Evolutionary conservation across 2,888 invertebrate genomes (phyloP), one percentile per base, ranked within the genome.

Genomic region (Salticus scenicus): DNA sequence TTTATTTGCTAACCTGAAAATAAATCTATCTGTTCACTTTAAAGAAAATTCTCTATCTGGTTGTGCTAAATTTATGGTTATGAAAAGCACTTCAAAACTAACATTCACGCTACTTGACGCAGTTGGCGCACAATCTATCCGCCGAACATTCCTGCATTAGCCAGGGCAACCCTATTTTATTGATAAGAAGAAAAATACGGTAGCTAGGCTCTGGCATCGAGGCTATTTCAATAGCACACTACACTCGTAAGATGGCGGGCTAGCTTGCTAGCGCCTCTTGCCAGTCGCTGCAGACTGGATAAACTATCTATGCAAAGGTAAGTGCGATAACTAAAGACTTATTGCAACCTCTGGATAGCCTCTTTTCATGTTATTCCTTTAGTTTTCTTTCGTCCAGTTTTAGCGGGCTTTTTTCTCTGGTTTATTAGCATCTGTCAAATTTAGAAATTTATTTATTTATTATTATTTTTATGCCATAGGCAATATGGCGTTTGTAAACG

Each of bases 161-260:
- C 24, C 47, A 20, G 66, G 47, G 79, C 71, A 79, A 79, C 79
- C 79, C 79, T 79, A n/a, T 37, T 72, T 42, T 63, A 72, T 72
- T 79, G 79, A 72, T 71, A 73, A 67, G 67, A 73, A 77, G n/a
- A 37, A 80, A 80, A 80, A 67, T 74, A 67, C 73, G 80, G 28
- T 73, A 74, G 72, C 72, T 1, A 37, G 63, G 33, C 33, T 37
- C 31, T 73, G 80, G 80, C 66, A 51, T 66, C 74, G 80, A 67
- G 73, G 73, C 80, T 80, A 57, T 74, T 20, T 42, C 47, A 78
- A 69, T 77, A 77, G 77, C 37, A 31, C 67, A 67, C 73, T 33
- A 66, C 33, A 67, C 67, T 64, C 72, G 66, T 33, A 80, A 80
- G 57, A 80, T 80, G 80, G 80, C 74, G 74, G 67, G 80, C 73